These are phyloP conservation scores for Timema podura DNA, from an alignment of 2,888 invertebrate species.

Conservation along the genomic window DNA sequence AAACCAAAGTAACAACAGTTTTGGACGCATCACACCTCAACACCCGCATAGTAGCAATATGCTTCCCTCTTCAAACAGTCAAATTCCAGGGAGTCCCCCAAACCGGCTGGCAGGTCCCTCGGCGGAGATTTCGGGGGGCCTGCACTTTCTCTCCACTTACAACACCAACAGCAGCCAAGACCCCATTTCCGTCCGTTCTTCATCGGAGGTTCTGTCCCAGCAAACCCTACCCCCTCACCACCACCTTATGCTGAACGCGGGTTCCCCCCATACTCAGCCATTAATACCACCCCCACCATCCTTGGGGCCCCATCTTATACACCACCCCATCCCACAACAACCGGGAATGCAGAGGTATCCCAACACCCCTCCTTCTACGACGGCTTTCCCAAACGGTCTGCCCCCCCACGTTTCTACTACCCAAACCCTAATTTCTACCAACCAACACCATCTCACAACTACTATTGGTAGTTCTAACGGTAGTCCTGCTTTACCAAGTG, in stretches of 20 bases:
- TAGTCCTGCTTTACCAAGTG: constrained; percentile 10
- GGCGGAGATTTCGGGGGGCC: constrained; percentile 89
- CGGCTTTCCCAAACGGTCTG: constrained; percentile 77
- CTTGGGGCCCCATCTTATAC: constrained; percentile 41
- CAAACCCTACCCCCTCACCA: constrained; percentile 17
- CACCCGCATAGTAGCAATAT: constrained; percentile 16
- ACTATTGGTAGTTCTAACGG: constrained; percentile 65
- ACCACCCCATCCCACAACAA: constrained; percentile 43
- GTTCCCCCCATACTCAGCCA: constrained; percentile 44
- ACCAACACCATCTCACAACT: constrained; percentile 63
- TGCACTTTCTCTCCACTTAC: constrained; percentile 64
- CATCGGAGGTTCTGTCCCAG: constrained; percentile 11
- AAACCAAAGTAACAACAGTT: constrained; percentile 28
- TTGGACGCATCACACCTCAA: constrained; percentile 27
- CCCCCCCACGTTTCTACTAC: constrained; percentile 53
- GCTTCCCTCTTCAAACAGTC: constrained; percentile 14
- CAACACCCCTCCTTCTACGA: constrained; percentile 16
- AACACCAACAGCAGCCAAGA: constrained; percentile 20
- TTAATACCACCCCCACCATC: constrained; percentile 41
- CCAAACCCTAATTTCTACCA: constrained; percentile 44
- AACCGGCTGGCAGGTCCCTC: constrained; percentile 96
- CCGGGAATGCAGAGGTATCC: constrained; percentile 37
- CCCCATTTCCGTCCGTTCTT: constrained; percentile 37
- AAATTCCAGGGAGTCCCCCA: constrained; percentile 64
- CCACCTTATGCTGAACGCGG: constrained; percentile 25